Conservation (phyloP, 2,797 vertebrate species). For the Schizopygopsis pylzovi region DNA sequence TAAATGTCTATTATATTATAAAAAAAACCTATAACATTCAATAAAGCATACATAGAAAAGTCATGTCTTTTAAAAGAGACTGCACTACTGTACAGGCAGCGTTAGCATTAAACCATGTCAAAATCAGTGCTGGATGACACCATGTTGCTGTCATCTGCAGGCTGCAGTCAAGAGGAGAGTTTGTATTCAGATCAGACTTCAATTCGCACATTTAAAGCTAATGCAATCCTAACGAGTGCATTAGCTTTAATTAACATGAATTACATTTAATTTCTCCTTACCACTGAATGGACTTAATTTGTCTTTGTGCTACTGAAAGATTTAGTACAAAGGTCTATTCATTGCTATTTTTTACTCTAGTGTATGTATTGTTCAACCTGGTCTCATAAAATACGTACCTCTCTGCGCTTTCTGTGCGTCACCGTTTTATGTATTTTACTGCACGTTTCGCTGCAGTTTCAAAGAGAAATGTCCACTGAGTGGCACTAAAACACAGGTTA, state of each 20-base stretch:
- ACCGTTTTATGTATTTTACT: no score
- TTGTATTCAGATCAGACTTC: neutral
- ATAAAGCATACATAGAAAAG: neutral
- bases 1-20: neutral
- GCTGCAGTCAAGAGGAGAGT: neutral
- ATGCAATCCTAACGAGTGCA: neutral
- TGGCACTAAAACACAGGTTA: no score
- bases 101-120: neutral
- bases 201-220: neutral
- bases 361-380: neutral
- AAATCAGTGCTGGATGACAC: neutral
- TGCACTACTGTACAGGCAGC: neutral
- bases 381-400: no score
- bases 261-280: neutral
- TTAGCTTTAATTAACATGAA: slow-evolving; percentile 7
- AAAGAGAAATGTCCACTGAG: no score
- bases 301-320: neutral
- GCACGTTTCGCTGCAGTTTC: no score
- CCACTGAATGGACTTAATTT: neutral
- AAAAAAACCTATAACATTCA: neutral
- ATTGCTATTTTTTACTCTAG: neutral
- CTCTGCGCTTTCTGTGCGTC: no score
- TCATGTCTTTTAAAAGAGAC: neutral
- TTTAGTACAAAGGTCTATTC: neutral
- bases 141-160: neutral